Base-by-base conservation (phyloP, 2,888 invertebrate genomes). In the Cosmorhoe ocellata region DNA sequence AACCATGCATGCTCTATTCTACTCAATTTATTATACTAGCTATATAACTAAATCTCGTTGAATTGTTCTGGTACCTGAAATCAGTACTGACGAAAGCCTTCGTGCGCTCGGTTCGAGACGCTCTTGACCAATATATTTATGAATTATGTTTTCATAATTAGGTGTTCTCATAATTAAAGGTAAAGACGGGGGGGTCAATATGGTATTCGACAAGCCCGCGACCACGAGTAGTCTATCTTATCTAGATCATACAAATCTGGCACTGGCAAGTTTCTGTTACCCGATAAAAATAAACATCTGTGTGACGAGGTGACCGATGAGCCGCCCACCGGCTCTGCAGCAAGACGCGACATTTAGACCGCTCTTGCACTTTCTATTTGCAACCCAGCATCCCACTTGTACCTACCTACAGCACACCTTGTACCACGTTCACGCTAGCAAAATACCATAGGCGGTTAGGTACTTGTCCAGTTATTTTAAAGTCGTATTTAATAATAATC, bases 321-420 rank as follows among this genome's bases (percentile, higher is more conserved):
- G 62, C 61, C 61, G 54, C 50, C 45, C 50, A 49, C 56, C 27
- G 42, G 51, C 63, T 58, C 59, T 64, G 61, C 55, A 72, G 41
- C 42, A 43, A 44, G 67, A 67, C 74, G 75, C 78, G 84, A 84
- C 85, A 84, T 87, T 85, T 85, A 78, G 73, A 82, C 66, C 73
- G 70, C 71, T 40, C 48, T 61, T 85, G 84, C 85, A 84, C 76
- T 81, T 79, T 82, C 85, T 86, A 86, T 87, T 87, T 86, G 66
- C 66, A 79, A 79, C 64, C 63, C 58, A 51, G 59, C 65, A 67
- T 66, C 69, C 66, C 71, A 67, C 71, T 71, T 70, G 64, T 64
- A 54, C 41, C 41, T 42, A 26, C 42, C 42, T 42, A 33, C 40
- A 51, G 38, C 42, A 51, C 28, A 50, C 37, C 44, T 48, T 54